Percentiles rank a stretch among this genome's conserved stretches.
phyloP scores from a whole-genome alignment of 1,140 invertebrate genomes.

The Nautilus pompilius region DNA sequence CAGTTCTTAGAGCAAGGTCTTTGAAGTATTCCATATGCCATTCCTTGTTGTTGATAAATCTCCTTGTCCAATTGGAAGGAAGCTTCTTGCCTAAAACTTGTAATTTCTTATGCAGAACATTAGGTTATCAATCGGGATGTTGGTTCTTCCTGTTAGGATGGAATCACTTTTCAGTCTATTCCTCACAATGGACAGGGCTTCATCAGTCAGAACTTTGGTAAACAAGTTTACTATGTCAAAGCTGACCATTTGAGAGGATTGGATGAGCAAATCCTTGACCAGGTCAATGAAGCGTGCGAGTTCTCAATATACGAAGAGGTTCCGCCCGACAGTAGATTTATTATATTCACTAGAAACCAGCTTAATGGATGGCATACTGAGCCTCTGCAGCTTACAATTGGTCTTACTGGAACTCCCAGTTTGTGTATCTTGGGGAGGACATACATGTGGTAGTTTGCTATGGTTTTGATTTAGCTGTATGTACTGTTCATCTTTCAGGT shows the following conservation, averaged over 20 bases:
- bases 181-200: neutral
- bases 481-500: no score
- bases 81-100: neutral
- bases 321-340: no score
- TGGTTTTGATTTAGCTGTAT: no score
- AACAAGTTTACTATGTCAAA: neutral
- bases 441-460: no score
- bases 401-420: no score
- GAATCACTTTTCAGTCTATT: neutral
- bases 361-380: no score
- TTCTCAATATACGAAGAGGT: no score
- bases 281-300: no score
- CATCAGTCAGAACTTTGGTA: neutral
- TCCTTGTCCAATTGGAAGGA: neutral
- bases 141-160: neutral
- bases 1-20: neutral
- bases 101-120: neutral
- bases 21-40: neutral
- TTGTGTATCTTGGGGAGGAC: no score
- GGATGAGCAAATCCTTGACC: no score
- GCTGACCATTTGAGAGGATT: neutral
- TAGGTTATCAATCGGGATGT: neutral
- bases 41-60: neutral
- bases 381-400: no score
- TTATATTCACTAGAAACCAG: no score